phyloP scores from a whole-genome alignment of 2,888 invertebrate species.

The Andrena trimmerana region DNA sequence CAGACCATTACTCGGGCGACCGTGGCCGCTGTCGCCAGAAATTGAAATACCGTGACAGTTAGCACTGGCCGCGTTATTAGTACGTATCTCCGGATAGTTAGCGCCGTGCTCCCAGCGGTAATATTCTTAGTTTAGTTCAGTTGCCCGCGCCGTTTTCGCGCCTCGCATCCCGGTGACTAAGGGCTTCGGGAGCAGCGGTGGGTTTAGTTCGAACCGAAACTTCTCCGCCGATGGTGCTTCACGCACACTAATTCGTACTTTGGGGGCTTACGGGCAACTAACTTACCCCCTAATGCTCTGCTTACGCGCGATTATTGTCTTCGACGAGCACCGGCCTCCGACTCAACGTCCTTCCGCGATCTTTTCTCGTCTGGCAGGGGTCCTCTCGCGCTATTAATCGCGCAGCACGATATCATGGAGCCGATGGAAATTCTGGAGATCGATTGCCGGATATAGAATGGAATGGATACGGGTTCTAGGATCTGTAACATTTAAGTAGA shows the following conservation, averaged over 20 bases:
- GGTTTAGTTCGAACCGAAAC: conserved; percentile 64
- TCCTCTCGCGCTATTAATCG: neutral
- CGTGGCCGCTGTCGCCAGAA: conserved; percentile 36
- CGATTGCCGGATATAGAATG: neutral
- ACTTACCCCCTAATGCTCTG: conserved; percentile 77
- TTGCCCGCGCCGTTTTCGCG: conserved; percentile 34
- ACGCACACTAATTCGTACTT: conserved; percentile 67
- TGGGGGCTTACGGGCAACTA: conserved; percentile 75
- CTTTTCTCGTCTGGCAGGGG: neutral
- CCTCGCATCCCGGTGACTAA: conserved; percentile 52
- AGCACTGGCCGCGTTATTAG: conserved; percentile 64
- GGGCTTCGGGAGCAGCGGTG: conserved; percentile 64
- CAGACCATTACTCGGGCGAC: conserved; percentile 5
- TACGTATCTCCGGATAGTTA: conserved; percentile 69
- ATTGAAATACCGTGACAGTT: conserved; percentile 64
- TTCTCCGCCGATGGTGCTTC: conserved; percentile 42
- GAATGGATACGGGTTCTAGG: neutral
- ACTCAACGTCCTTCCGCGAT: neutral
- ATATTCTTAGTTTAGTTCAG: conserved; percentile 72
- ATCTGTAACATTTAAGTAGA: no score
- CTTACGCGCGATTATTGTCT: conserved; percentile 76
- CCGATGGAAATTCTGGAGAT: neutral
- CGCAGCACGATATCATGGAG: neutral
- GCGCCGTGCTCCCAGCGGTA: conserved; percentile 68
- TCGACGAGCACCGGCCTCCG: conserved; percentile 16